These are phyloP conservation scores for Chionoecetes opilio DNA, from an alignment of 1,140 invertebrate species.

Conservation along the genomic window DNA sequence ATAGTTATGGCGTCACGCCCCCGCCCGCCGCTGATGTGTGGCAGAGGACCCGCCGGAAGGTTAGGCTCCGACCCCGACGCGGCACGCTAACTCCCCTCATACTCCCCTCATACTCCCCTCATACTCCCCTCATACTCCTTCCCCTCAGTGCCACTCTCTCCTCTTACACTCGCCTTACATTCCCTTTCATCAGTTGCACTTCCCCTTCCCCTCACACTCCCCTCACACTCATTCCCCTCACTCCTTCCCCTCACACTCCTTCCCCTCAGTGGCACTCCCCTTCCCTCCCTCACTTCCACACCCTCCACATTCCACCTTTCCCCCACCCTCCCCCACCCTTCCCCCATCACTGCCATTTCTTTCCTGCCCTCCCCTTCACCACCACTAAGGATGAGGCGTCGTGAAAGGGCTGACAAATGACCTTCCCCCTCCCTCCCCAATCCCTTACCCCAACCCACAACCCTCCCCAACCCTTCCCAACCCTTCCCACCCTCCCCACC, in stretches of 20 bases:
- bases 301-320: background rate
- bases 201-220: background rate
- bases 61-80: background rate
- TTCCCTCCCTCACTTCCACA: background rate
- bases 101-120: background rate
- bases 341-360: background rate
- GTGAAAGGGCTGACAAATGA: too few relatives aligned
- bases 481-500: too few relatives aligned
- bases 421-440: too few relatives aligned
- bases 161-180: too few relatives aligned
- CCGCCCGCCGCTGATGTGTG: background rate
- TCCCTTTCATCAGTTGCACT: background rate
- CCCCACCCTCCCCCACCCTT: background rate
- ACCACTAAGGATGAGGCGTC: too few relatives aligned
- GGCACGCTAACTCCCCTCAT: too few relatives aligned
- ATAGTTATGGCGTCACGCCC: constrained; percentile 32
- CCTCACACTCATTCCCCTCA: background rate
- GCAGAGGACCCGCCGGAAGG: background rate
- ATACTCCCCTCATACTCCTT: background rate
- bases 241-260: background rate
- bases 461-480: background rate
- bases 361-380: too few relatives aligned
- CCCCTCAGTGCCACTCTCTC: too few relatives aligned
- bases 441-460: background rate
- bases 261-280: too few relatives aligned